These are phyloP conservation scores for Malurus cyaneus DNA, from an alignment of 2,113 vertebrate species.

Conservation along the genomic window DNA sequence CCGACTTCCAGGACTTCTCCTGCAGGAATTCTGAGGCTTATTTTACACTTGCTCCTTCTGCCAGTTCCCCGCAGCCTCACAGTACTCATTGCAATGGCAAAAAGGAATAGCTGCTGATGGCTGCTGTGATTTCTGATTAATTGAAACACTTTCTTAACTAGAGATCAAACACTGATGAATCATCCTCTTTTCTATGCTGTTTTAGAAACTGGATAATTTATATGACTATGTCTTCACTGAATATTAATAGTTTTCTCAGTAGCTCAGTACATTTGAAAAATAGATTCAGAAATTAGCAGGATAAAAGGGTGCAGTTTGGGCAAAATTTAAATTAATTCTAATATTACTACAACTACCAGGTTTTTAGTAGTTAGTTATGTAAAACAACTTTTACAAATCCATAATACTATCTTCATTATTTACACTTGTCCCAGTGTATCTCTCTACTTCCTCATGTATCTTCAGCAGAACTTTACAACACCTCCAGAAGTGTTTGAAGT, in stretches of 20 bases:
- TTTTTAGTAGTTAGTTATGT: not conserved
- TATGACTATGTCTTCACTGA: not conserved
- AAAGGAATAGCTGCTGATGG: not conserved
- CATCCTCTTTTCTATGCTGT: not conserved
- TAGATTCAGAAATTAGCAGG: not conserved
- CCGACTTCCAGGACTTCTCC: not conserved
- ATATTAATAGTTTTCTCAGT: conserved; percentile 18
- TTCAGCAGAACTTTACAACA: not conserved
- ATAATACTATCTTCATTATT: not conserved
- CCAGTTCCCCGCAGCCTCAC: not conserved
- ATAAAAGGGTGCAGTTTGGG: not conserved
- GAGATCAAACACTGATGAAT: conserved; percentile 26
- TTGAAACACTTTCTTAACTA: not conserved
- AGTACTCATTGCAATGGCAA: not conserved
- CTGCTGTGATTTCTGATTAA: not conserved
- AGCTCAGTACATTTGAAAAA: not conserved
- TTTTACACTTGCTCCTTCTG: not conserved
- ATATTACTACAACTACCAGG: not conserved
- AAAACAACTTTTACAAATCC: conserved; percentile 4
- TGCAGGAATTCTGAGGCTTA: not conserved
- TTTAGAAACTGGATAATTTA: conserved; percentile 30
- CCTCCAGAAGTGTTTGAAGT: not conserved
- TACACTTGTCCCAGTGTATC: not conserved
- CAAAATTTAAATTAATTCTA: not conserved
- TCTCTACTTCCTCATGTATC: not conserved